Conservation (phyloP, 2,113 vertebrate genomes). For the Lycaon pictus region DNA sequence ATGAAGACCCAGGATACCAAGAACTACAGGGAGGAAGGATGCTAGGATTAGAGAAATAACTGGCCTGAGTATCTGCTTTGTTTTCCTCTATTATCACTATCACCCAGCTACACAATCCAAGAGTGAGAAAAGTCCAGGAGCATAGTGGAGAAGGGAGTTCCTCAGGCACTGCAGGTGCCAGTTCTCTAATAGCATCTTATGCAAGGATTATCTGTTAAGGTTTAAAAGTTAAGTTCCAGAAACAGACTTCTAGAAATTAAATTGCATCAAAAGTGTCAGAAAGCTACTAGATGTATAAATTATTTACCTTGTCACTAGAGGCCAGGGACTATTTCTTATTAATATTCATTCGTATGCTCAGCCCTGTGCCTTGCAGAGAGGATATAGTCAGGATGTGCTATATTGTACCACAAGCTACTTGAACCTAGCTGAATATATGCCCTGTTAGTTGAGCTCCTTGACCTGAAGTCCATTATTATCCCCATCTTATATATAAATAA, state of each 20-base stretch:
- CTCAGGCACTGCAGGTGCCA: neutral
- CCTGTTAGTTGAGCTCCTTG: neutral
- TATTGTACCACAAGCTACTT: neutral
- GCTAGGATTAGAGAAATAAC: neutral
- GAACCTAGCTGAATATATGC: neutral
- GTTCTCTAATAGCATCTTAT: neutral
- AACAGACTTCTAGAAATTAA: slow-evolving; percentile 19
- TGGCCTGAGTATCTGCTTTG: neutral
- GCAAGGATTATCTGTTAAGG: neutral
- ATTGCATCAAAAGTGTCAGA: neutral
- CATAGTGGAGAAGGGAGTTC: neutral
- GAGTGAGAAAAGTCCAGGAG: neutral
- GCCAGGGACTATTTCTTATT: slow-evolving; percentile 19
- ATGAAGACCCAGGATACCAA: neutral
- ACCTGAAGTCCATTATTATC: neutral
- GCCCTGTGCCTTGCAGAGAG: neutral
- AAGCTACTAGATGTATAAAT: neutral
- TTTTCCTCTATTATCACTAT: neutral
- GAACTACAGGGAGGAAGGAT: neutral
- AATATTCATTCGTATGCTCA: neutral
- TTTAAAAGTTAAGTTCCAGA: neutral
- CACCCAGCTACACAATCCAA: neutral
- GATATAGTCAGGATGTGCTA: neutral
- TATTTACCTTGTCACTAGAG: neutral
- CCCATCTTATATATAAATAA: slow-evolving; percentile 6